Evolutionary conservation across 2,888 invertebrate species (phyloP).

Genomic region (Drosophila paramelanica): DNA sequence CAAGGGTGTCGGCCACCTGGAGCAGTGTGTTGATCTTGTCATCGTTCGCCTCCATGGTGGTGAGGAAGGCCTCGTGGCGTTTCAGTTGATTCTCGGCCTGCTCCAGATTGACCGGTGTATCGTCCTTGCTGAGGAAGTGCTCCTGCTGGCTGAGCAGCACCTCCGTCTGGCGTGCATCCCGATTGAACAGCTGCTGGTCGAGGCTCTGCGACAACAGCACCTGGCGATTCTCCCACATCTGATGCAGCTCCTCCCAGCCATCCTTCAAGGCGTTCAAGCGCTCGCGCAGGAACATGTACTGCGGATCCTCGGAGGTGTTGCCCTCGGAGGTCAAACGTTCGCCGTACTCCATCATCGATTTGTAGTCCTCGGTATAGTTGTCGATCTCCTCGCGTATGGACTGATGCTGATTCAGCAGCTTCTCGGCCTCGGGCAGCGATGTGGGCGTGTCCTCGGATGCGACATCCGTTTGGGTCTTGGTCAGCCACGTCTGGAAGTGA

Average conservation of each 20-base stretch:
- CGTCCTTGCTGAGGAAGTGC: constrained; percentile 98
- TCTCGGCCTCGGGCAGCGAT: constrained; percentile 97
- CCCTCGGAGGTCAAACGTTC: constrained; percentile 96
- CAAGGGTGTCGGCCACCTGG: constrained; percentile 95
- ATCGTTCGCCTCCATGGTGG: constrained; percentile 99
- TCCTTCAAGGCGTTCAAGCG: constrained; percentile 98
- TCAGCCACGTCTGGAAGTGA: constrained; percentile 99
- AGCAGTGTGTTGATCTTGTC: constrained; percentile 99
- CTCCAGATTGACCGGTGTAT: constrained; percentile 96
- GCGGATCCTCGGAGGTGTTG: constrained; percentile 96
- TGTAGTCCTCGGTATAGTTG: constrained; percentile 99
- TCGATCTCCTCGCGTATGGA: constrained; percentile 99
- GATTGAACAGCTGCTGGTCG: constrained; percentile 96
- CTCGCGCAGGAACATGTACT: constrained; percentile 99
- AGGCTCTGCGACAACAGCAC: constrained; percentile 96
- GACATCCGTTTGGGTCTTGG: constrained; percentile 99
- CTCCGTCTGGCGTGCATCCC: constrained; percentile 99
- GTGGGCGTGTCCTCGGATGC: constrained; percentile 98
- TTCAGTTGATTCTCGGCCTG: constrained; percentile 99
- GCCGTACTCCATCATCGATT: constrained; percentile 99
- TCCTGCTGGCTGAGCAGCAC: constrained; percentile 99
- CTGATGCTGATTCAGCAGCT: constrained; percentile 98
- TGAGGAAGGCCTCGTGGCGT: constrained; percentile 99
- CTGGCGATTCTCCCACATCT: constrained; percentile 99
- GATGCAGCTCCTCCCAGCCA: constrained; percentile 99